A percentile compares a stretch with the other conserved stretches of the same genome.
Conservation (phyloP, 2,888 invertebrate genomes). For the Caenorhabditis doughertyi region DNA sequence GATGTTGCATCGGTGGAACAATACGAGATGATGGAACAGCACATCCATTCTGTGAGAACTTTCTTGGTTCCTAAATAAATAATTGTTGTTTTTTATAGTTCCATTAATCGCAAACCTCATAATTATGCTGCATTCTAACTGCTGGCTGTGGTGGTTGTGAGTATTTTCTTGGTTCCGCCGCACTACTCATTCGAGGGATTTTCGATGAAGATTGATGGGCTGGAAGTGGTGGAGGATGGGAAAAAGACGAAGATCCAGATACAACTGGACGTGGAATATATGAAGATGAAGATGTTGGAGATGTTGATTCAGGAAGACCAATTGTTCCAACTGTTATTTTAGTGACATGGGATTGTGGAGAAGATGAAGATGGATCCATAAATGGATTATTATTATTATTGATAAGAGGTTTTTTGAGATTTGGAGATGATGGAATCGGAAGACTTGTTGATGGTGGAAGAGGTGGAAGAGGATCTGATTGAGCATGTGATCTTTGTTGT, state of each 20-base stretch:
- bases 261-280: slow-evolving; percentile 64
- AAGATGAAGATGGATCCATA: slow-evolving; percentile 24
- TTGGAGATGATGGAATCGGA: slow-evolving; percentile 40
- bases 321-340: slow-evolving; percentile 62
- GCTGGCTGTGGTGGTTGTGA: slow-evolving; percentile 53
- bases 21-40: slow-evolving; percentile 48
- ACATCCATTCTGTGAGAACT: slow-evolving; percentile 46
- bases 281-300: slow-evolving; percentile 26
- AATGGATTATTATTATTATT: slow-evolving; percentile 55
- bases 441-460: slow-evolving; percentile 23
- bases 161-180: slow-evolving; percentile 40
- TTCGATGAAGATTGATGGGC: slow-evolving; percentile 52
- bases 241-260: slow-evolving; percentile 43
- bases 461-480: slow-evolving; percentile 24
- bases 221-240: slow-evolving; percentile 53
- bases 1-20: slow-evolving; percentile 58
- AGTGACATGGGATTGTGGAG: slow-evolving; percentile 55
- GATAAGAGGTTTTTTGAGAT: slow-evolving; percentile 34
- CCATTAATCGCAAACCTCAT: slow-evolving; percentile 25
- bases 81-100: neutral
- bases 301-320: slow-evolving; percentile 8
- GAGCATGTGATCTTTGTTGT: slow-evolving; percentile 37
- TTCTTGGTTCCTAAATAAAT: slow-evolving; percentile 41
- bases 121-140: slow-evolving; percentile 31
- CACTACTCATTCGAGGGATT: slow-evolving; percentile 60